phyloP scores from a whole-genome alignment of 2,113 vertebrate species.

The Carassius gibelio region DNA sequence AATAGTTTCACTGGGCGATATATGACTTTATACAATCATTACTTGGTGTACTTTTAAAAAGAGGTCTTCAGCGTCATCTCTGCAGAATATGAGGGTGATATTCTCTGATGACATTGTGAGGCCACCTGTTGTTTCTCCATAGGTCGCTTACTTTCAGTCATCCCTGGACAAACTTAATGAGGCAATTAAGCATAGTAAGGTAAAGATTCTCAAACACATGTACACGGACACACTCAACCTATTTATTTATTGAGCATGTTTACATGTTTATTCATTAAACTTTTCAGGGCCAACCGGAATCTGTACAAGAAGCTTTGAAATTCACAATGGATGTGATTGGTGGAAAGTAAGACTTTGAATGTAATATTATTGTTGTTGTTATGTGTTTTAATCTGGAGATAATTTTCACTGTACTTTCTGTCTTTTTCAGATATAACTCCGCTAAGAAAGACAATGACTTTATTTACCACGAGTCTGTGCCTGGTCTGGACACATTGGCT shows the following conservation, averaged over 20 bases:
- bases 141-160: conserved; percentile 94
- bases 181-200: conserved; percentile 94
- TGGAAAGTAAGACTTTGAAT: conserved; percentile 85
- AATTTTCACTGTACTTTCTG: not conserved
- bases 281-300: conserved; percentile 88
- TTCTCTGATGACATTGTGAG: not conserved
- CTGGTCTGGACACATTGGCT: conserved; percentile 85
- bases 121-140: conserved; percentile 17
- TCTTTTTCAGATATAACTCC: conserved; percentile 84
- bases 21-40: not conserved
- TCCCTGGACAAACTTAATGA: conserved; percentile 92
- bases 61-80: not conserved
- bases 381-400: not conserved
- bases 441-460: conserved; percentile 98
- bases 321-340: conserved; percentile 97
- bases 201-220: conserved; percentile 52
- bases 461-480: conserved; percentile 92
- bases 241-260: not conserved
- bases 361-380: not conserved
- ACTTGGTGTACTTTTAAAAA: not conserved
- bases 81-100: not conserved
- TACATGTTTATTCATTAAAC: not conserved
- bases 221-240: conserved; percentile 24
- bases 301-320: conserved; percentile 88
- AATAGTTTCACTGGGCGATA: not conserved